Conservation (phyloP, 1,140 invertebrate species). For the Galleria mellonella region DNA sequence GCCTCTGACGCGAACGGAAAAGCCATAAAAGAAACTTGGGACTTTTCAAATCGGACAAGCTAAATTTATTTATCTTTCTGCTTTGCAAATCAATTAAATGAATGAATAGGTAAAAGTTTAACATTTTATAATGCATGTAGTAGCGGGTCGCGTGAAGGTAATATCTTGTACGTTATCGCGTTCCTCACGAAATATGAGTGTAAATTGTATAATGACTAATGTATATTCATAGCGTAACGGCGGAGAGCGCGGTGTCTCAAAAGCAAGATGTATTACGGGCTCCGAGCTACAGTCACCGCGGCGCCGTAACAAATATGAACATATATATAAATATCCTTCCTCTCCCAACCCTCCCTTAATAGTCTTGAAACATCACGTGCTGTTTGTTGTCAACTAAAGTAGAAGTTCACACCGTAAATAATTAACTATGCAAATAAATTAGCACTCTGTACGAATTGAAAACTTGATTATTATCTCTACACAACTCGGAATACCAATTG, state of each 20-base stretch:
- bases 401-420: conserved; percentile 6
- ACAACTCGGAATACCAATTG: neutral
- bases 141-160: neutral
- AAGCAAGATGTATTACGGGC: conserved; percentile 16
- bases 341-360: conserved; percentile 1
- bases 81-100: conserved; percentile 19
- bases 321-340: neutral
- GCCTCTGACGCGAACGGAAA: conserved; percentile 9
- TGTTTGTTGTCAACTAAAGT: conserved; percentile 12
- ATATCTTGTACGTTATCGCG: conserved; percentile 6
- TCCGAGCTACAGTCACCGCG: conserved; percentile 4
- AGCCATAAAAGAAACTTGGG: conserved; percentile 24
- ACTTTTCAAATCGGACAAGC: conserved; percentile 24
- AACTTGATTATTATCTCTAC: conserved; percentile 1
- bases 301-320: conserved; percentile 11
- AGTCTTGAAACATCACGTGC: conserved; percentile 12
- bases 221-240: conserved; percentile 19
- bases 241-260: conserved; percentile 4
- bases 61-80: conserved; percentile 20
- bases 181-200: conserved; percentile 15
- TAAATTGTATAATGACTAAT: conserved; percentile 26
- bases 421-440: conserved; percentile 6
- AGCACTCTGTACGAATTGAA: neutral
- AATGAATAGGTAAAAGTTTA: conserved; percentile 9
- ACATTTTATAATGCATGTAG: neutral